These are phyloP conservation scores for Brenthis ino DNA, from an alignment of 2,888 invertebrate genomes.

Conservation along the genomic window DNA sequence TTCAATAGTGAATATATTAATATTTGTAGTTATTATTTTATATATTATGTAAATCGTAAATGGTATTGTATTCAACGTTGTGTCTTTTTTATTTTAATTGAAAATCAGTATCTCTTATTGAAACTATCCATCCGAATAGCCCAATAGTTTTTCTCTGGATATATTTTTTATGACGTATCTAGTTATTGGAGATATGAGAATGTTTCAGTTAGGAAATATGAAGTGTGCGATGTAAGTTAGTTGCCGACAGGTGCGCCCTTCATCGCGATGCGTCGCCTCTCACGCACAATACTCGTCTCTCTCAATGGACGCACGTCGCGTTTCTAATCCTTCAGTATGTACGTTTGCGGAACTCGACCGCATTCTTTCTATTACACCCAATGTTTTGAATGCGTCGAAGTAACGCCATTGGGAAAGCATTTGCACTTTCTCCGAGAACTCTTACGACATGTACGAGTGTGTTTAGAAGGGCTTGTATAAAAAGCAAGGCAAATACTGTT, in stretches of 20 bases:
- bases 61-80: too few relatives aligned
- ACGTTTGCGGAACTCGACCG: constrained; percentile 11
- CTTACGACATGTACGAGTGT: background rate
- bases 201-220: too few relatives aligned
- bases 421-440: constrained; percentile 13
- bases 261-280: constrained; percentile 18
- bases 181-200: too few relatives aligned
- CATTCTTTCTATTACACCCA: constrained; percentile 18
- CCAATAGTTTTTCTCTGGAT: too few relatives aligned
- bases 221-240: background rate
- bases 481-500: background rate
- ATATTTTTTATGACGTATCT: too few relatives aligned
- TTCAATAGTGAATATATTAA: background rate
- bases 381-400: constrained; percentile 17
- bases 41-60: too few relatives aligned
- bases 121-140: too few relatives aligned
- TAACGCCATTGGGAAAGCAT: constrained; percentile 12
- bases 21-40: too few relatives aligned
- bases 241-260: constrained; percentile 17
- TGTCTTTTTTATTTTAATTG: background rate
- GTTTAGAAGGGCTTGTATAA: constrained; percentile 4
- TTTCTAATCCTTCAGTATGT: constrained; percentile 31
- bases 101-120: too few relatives aligned
- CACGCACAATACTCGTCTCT: constrained; percentile 27
- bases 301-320: constrained; percentile 25